Evolutionary conservation across 2,888 invertebrate species (phyloP).

Genomic region (Polyommatus icarus): DNA sequence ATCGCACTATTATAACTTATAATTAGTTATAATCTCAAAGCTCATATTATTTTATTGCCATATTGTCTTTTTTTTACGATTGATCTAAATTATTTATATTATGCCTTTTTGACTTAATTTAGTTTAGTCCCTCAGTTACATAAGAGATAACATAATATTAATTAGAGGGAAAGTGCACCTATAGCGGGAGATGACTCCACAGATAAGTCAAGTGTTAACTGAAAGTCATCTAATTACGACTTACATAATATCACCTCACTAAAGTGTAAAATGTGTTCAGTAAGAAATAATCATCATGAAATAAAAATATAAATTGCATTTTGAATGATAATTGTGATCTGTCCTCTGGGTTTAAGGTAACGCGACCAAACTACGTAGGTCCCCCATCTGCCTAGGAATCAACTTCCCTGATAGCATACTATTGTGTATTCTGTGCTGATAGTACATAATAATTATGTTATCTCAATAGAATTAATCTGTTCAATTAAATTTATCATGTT

Average conservation of each 20-base stretch:
- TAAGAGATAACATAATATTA: slow-evolving; percentile 9
- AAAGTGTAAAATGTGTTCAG: background rate
- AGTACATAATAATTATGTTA: too few relatives aligned
- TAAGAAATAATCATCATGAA: background rate
- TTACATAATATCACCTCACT: slow-evolving; percentile 27
- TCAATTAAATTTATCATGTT: background rate
- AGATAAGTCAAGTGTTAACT: slow-evolving; percentile 26
- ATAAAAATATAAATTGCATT: background rate
- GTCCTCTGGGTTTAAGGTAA: too few relatives aligned
- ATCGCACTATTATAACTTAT: too few relatives aligned
- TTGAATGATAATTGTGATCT: too few relatives aligned
- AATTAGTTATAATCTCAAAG: too few relatives aligned
- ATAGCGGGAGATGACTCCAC: slow-evolving; percentile 22
- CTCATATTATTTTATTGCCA: too few relatives aligned
- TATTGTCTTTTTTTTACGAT: background rate
- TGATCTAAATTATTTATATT: background rate
- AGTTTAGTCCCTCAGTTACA: background rate
- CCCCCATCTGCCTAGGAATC: too few relatives aligned
- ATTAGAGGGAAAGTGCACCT: slow-evolving; percentile 20
- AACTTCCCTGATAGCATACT: too few relatives aligned
- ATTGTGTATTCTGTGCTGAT: too few relatives aligned
- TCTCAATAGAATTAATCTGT: too few relatives aligned
- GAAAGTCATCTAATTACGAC: slow-evolving; percentile 21
- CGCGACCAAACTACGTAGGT: too few relatives aligned
- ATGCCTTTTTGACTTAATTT: background rate